Conservation (phyloP, 2,797 vertebrate genomes). For the Zalophus californianus region DNA sequence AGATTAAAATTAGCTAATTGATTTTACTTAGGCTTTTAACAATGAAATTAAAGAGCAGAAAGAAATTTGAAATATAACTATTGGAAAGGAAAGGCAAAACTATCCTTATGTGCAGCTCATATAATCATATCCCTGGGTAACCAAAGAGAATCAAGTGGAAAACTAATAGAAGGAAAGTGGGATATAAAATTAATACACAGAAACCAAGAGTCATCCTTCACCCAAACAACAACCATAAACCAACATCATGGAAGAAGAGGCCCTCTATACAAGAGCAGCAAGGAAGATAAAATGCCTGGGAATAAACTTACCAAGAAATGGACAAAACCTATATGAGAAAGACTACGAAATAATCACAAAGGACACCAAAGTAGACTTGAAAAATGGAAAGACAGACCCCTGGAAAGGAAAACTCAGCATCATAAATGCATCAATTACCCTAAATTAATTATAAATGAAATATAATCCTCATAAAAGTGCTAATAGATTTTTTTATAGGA, state of each 20-base stretch:
- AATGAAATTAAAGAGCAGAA: constrained; percentile 29
- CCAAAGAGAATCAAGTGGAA: constrained; percentile 12
- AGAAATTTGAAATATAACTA: background rate
- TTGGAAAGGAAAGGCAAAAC: constrained; percentile 15
- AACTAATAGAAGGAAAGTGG: background rate
- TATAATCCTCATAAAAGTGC: constrained; percentile 2
- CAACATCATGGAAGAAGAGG: constrained; percentile 20
- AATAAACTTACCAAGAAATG: background rate
- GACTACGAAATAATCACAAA: constrained; percentile 17
- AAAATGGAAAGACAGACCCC: constrained; percentile 5
- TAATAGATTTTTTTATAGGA: background rate
- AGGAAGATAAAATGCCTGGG: background rate
- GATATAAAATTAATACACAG: constrained; percentile 36
- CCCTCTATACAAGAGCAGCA: background rate
- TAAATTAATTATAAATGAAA: constrained; percentile 30
- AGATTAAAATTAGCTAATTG: background rate
- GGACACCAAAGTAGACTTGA: constrained; percentile 33
- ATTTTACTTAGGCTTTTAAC: background rate
- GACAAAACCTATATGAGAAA: background rate
- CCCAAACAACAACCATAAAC: background rate
- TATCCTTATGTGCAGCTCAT: background rate
- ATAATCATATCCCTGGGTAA: background rate
- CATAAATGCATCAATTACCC: background rate
- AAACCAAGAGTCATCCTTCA: background rate
- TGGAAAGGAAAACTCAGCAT: constrained; percentile 2